phyloP scores from a whole-genome alignment of 2,797 vertebrate genomes.

The Octomys mimax region DNA sequence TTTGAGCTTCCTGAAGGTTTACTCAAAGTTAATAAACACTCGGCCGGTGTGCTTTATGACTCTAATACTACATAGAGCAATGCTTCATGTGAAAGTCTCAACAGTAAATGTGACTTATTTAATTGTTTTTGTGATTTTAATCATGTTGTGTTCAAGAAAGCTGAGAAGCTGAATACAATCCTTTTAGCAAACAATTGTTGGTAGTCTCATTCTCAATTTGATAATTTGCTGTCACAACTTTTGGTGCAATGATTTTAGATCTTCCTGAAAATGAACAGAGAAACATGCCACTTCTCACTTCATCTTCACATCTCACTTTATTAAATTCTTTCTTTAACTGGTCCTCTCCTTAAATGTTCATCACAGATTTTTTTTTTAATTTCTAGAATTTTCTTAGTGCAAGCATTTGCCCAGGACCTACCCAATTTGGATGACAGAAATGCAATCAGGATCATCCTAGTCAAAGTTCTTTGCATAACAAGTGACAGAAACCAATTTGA shows the following conservation, averaged over 20 bases:
- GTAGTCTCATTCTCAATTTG: fast-evolving
- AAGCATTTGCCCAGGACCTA: neutral
- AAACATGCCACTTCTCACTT: neutral
- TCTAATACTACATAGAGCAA: neutral
- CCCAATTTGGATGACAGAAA: neutral
- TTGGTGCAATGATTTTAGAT: neutral
- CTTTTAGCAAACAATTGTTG: neutral
- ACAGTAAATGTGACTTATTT: neutral
- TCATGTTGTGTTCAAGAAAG: neutral
- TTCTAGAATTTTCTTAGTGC: neutral
- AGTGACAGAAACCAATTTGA: neutral
- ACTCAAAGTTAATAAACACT: neutral
- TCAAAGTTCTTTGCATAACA: neutral
- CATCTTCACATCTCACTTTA: neutral
- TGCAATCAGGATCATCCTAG: neutral
- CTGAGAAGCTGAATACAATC: neutral
- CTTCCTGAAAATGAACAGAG: neutral
- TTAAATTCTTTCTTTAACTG: neutral
- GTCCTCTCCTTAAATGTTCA: neutral
- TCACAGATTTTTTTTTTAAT: neutral
- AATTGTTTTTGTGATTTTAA: neutral
- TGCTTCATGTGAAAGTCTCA: neutral
- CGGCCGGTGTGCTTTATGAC: neutral
- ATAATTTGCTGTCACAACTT: neutral
- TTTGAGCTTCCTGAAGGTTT: neutral